phyloP scores from a whole-genome alignment of 23 tunicate species.

The Phallusia fumigata region DNA sequence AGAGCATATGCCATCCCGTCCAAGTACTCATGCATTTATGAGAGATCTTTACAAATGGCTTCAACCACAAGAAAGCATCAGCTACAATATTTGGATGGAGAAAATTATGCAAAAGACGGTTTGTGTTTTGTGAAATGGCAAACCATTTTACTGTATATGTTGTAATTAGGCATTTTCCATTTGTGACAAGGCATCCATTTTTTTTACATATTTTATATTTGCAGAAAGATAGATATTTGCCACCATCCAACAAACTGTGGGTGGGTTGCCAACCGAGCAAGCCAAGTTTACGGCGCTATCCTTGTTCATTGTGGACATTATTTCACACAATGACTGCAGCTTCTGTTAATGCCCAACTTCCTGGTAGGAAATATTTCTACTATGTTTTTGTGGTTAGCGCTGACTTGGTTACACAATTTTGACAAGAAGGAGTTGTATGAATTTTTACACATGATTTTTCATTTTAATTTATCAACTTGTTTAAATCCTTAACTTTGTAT shows the following conservation, averaged over 20 bases:
- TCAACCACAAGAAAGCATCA: conserved; percentile 7
- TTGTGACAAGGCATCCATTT: not conserved
- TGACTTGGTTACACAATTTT: too few relatives aligned
- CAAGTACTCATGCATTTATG: conserved; percentile 44
- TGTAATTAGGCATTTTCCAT: too few relatives aligned
- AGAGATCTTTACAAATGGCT: conserved; percentile 39
- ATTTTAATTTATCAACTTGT: too few relatives aligned
- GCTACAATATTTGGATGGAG: conserved; percentile 43
- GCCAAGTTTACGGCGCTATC: conserved; percentile 72
- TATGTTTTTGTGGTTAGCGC: too few relatives aligned
- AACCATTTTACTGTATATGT: too few relatives aligned
- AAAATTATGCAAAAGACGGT: conserved; percentile 29
- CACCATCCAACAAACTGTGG: conserved; percentile 50
- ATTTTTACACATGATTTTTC: too few relatives aligned
- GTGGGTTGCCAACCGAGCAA: conserved; percentile 63
- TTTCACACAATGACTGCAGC: conserved; percentile 89
- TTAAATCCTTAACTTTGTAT: too few relatives aligned
- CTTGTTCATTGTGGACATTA: conserved; percentile 93
- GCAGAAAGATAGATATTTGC: conserved; percentile 30
- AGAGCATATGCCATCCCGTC: conserved; percentile 41
- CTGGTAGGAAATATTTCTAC: not conserved
- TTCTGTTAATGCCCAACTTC: conserved; percentile 34
- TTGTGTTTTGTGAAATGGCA: not conserved
- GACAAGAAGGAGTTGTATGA: too few relatives aligned
- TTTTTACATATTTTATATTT: not conserved